A percentile compares a stretch with the other conserved stretches of the same genome.
These are phyloP conservation scores for Muschampia staudingeri DNA, from an alignment of 2,888 invertebrate genomes.

Conservation along the genomic window DNA sequence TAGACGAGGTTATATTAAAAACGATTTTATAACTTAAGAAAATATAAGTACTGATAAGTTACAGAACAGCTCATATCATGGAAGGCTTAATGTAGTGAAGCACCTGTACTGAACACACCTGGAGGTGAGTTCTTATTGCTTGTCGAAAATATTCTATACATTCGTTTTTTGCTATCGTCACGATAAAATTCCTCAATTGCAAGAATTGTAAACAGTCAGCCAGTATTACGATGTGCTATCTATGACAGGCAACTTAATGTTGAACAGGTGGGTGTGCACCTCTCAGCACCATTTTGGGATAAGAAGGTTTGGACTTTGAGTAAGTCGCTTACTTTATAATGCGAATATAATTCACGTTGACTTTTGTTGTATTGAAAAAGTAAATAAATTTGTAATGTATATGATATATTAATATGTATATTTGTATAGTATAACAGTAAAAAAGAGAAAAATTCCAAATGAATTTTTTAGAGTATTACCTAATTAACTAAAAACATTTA, in stretches of 20 bases:
- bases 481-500: neutral
- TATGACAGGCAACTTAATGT: constrained; percentile 66
- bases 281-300: constrained; percentile 61
- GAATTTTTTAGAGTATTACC: too few species aligned
- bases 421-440: neutral
- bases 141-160: constrained; percentile 68
- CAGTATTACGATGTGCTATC: constrained; percentile 62
- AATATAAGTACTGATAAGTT: constrained; percentile 50
- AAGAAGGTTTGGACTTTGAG: constrained; percentile 63
- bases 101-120: constrained; percentile 66
- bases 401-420: neutral
- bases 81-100: constrained; percentile 33
- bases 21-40: constrained; percentile 29
- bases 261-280: constrained; percentile 64
- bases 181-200: constrained; percentile 66
- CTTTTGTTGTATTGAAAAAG: neutral
- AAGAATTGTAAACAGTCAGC: constrained; percentile 62
- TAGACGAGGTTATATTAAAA: constrained; percentile 9
- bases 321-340: constrained; percentile 44
- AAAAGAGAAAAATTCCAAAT: neutral
- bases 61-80: constrained; percentile 41
- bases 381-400: neutral
- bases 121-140: constrained; percentile 58
- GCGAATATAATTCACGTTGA: neutral
- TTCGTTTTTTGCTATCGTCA: constrained; percentile 65